phyloP scores from a whole-genome alignment of 2,888 invertebrate genomes.

The Lutraria lutraria region DNA sequence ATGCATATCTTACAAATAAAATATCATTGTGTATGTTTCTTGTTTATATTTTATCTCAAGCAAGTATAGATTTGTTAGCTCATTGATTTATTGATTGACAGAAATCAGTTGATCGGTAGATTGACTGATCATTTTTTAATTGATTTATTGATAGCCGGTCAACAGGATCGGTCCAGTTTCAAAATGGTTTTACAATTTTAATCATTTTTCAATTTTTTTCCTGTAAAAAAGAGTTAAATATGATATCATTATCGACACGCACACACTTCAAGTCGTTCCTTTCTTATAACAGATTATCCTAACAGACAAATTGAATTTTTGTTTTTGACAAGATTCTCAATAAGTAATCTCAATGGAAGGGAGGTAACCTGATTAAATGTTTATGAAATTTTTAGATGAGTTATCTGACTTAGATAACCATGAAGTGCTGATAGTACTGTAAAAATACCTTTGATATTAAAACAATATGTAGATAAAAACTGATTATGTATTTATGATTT shows the following conservation, averaged over 20 bases:
- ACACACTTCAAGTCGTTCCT: too few species aligned
- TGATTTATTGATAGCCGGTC: not conserved
- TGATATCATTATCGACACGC: too few species aligned
- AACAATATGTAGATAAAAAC: not conserved
- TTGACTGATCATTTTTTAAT: not conserved
- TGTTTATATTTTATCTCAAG: not conserved
- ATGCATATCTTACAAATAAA: conserved; percentile 13
- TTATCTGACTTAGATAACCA: not conserved
- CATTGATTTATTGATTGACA: not conserved
- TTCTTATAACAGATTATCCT: too few species aligned
- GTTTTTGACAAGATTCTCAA: not conserved
- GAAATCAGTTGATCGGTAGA: not conserved
- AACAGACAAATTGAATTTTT: too few species aligned
- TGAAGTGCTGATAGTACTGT: not conserved
- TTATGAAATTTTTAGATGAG: not conserved
- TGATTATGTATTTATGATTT: not conserved
- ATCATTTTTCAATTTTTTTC: not conserved
- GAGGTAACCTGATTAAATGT: not conserved
- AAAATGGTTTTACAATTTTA: not conserved
- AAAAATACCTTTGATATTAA: not conserved
- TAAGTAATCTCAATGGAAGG: not conserved
- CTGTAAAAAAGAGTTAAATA: not conserved
- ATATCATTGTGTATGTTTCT: not conserved
- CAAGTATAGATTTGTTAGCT: not conserved
- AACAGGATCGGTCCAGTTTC: not conserved